Conservation (phyloP, 1,140 invertebrate genomes). For the Papilio polyxenes region DNA sequence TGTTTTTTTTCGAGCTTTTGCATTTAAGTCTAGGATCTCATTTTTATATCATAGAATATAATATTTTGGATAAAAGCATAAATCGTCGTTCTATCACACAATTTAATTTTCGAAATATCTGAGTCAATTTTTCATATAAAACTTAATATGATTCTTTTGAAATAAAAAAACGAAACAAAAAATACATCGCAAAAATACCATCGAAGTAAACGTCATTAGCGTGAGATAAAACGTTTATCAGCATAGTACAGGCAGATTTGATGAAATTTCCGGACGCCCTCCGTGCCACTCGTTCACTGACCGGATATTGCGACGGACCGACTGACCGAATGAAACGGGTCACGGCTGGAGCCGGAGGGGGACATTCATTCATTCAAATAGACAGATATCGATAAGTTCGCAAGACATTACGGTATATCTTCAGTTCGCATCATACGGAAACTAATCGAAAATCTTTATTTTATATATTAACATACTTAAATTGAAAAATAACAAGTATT, state of each 20-base stretch:
- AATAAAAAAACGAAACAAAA: constrained; percentile 23
- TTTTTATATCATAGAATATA: not conserved
- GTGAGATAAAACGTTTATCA: constrained; percentile 54
- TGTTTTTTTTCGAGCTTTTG: no score
- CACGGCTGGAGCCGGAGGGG: constrained; percentile 40
- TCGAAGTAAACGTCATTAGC: constrained; percentile 50
- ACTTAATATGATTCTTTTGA: not conserved
- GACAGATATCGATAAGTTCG: constrained; percentile 28
- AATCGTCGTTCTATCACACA: not conserved
- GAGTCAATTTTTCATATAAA: not conserved
- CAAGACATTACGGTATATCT: not conserved
- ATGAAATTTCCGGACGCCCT: constrained; percentile 58
- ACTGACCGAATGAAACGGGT: constrained; percentile 58
- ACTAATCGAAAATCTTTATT: not conserved
- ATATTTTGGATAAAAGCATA: no score
- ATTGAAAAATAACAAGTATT: no score
- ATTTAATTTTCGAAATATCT: not conserved
- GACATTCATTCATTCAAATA: constrained; percentile 47
- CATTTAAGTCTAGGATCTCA: no score
- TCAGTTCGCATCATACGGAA: not conserved
- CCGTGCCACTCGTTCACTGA: constrained; percentile 53
- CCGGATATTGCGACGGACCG: constrained; percentile 57
- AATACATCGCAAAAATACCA: not conserved
- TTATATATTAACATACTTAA: not conserved
- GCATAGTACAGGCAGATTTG: constrained; percentile 56